Evolutionary conservation across 2,797 vertebrate species (phyloP), one percentile per base, ranked within the genome.

Genomic region (Orientallactaga sibirica): DNA sequence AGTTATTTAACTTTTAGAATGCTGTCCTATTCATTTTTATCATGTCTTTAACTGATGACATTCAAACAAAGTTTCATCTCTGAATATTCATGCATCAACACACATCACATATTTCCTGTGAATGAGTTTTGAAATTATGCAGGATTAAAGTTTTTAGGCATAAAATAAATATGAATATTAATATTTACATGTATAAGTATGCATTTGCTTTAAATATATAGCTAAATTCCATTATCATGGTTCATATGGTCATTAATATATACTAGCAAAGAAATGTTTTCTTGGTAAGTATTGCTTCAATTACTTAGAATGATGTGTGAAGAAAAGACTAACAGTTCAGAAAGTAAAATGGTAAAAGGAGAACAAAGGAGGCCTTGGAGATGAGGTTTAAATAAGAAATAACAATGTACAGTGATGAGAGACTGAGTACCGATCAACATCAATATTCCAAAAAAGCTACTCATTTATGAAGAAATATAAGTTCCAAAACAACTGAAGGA

Each of bases 1-100:
- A 94, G 79, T 78, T 88, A 87, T 70, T 91, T 81, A 92, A 66
- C 62, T 88, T 96, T 78, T 12, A 33, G 70, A 94, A 86, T 76
- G 15, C 22, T 83, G 66, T 61, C 16, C 4, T 89, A 68, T 55
- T 85, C 18, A n/a, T 81, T 73, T 93, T 91, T 85, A 77, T 73
- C 80, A 66, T 58, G 16, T 43, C 71, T 86, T 93, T 82, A 37
- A 83, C 73, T 77, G 25, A 88, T 90, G n/a, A 67, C 7, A 41
- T 87, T 77, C 33, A 90, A 52, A 12, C 22, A 27, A 71, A 41
- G 10, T 37, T 91, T 92, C 89, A 33, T 88, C 20, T 92, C 9
- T 76, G 9, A 86, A 52, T 77, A 29, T 2, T 74, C 24, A 88
- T 33, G 1, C 1, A 52, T 66, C 68, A 86, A 52, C 48, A 48